Conservation (phyloP, 2,797 vertebrate genomes). For the Anomalospiza imberbis region DNA sequence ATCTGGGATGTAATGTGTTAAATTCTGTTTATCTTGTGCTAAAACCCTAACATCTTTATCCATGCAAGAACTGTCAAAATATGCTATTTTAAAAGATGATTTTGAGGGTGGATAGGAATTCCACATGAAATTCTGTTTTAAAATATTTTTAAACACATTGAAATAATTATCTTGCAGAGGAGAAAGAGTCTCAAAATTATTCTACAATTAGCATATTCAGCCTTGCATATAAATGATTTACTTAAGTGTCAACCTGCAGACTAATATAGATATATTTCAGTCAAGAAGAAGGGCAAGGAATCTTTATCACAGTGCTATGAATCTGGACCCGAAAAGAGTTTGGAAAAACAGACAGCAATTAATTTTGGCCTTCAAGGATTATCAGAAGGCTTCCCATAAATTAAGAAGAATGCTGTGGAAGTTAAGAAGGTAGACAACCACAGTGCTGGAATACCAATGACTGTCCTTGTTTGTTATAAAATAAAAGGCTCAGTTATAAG, state of each 20-base stretch:
- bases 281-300: conserved; percentile 56
- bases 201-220: conserved; percentile 59
- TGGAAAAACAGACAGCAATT: conserved; percentile 59
- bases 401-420: conserved; percentile 60
- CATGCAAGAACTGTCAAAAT: not conserved
- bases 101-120: not conserved
- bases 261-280: conserved; percentile 65
- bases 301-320: conserved; percentile 48
- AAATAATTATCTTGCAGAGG: conserved; percentile 30
- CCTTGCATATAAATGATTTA: conserved; percentile 62
- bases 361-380: conserved; percentile 67
- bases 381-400: conserved; percentile 63
- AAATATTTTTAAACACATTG: conserved; percentile 37
- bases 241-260: conserved; percentile 59
- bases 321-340: conserved; percentile 48
- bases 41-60: not conserved
- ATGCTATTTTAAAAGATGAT: not conserved
- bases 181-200: conserved; percentile 36
- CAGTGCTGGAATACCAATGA: conserved; percentile 58
- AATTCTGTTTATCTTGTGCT: not conserved
- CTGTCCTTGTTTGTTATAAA: conserved; percentile 49
- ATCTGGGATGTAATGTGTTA: not conserved
- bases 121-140: not conserved
- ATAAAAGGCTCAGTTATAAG: conserved; percentile 13
- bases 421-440: conserved; percentile 48